Evolutionary conservation across 2,113 vertebrate genomes (phyloP).

Genomic region (Morphnarchus princeps): DNA sequence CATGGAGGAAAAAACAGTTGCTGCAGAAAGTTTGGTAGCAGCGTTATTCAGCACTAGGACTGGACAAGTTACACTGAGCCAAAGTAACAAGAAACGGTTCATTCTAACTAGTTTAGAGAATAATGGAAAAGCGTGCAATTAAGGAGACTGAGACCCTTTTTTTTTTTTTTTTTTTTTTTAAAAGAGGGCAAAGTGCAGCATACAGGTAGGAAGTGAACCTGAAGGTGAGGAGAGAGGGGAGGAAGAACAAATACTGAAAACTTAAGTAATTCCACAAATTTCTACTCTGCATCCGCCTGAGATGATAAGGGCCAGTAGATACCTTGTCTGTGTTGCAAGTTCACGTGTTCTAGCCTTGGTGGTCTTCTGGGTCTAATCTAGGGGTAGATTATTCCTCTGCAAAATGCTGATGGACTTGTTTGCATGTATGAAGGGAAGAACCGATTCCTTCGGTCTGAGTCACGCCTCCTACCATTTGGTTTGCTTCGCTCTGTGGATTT

Average conservation of each 20-base stretch:
- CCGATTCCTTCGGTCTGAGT: background rate
- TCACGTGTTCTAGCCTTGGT: background rate
- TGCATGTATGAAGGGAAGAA: background rate
- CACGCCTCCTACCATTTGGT: background rate
- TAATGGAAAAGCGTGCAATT: background rate
- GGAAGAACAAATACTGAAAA: background rate
- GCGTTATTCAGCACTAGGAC: background rate
- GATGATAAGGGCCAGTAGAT: background rate
- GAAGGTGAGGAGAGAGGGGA: background rate
- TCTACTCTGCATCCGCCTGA: fast-evolving
- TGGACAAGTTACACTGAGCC: background rate
- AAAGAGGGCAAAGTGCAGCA: background rate
- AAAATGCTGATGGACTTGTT: background rate
- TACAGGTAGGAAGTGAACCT: background rate
- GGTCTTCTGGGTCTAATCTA: background rate
- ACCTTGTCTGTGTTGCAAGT: background rate
- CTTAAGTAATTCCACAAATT: background rate
- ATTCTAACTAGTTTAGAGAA: background rate
- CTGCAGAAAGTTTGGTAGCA: background rate
- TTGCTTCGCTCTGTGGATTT: background rate
- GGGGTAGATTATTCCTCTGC: background rate
- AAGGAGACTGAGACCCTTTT: background rate
- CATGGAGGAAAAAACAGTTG: background rate
- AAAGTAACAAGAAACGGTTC: fast-evolving
- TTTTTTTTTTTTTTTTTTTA: background rate